Evolutionary conservation across 2,888 invertebrate species (phyloP), one percentile per base, ranked within the genome.

Genomic region (Tachina grossa): DNA sequence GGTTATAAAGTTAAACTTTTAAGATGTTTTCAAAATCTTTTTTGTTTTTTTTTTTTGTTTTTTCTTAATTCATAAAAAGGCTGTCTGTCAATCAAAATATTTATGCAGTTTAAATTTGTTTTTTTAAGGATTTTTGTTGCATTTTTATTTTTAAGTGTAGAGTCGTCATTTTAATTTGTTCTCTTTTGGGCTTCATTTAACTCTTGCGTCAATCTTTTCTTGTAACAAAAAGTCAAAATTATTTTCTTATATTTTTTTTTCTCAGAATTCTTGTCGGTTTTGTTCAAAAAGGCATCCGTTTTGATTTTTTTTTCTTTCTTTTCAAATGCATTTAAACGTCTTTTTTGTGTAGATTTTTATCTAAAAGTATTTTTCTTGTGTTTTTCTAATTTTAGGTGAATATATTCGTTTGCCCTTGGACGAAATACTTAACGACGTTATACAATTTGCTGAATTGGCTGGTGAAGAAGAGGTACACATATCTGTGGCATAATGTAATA

Each of bases 351-450:
- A 77, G 84, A 84, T 84, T 72, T 77, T 82, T 82, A 86, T 84
- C 81, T 79, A 76, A 82, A 68, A 43, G 39, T 45, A 10, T 57
- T 65, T 51, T 63, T 66, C 63, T n/a, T 68, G 10, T 53, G n/a
- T 43, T 63, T 79, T 80, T 78, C 47, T 78, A 85, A 72, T 88
- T 89, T 80, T 86, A 92, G 92, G 92, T 90, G 92, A 92, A 91
- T 92, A 92, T 86, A 92, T 92, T 74, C 92, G 92, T 77, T 89
- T 92, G 84, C 92, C 92, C 16, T 87, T 92, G 89, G 92, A 92
- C 89, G 92, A 92, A 79, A 88, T 92, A 87, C 89, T 92, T 80
- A 91, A 92, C 89, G 93, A 92, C 90, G 93, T 92, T 87, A 88
- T 92, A 84, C 91, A 92, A 88, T 91, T 92, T 88, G 89, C 91